Evolutionary conservation across 1,140 invertebrate genomes (phyloP).

Genomic region (Muscidifurax raptorellus): DNA sequence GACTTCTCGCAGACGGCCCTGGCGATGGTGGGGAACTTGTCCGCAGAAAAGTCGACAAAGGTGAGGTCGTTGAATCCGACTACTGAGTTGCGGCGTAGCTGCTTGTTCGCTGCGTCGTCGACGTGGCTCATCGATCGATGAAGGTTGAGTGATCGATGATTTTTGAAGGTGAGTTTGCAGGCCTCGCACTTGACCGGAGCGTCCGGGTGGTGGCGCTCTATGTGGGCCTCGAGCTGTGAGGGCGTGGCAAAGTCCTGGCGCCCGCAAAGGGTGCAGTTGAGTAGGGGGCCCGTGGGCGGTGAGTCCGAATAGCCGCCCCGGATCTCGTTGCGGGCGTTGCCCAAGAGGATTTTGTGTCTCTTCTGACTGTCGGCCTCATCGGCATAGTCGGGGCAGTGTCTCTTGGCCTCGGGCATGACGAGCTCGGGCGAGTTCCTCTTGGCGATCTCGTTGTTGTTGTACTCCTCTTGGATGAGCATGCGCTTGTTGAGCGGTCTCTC

Average conservation of each 20-base stretch:
- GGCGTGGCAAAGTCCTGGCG: constrained; percentile 79
- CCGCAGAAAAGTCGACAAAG: constrained; percentile 86
- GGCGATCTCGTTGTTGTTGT: constrained; percentile 70
- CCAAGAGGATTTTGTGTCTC: constrained; percentile 63
- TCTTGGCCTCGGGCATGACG: constrained; percentile 61
- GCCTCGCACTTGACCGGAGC: constrained; percentile 79
- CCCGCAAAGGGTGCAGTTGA: constrained; percentile 78
- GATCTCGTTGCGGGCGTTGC: constrained; percentile 53
- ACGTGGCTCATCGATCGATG: constrained; percentile 79
- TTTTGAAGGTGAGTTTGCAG: constrained; percentile 83
- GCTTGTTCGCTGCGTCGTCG: constrained; percentile 49
- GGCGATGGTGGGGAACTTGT: constrained; percentile 87
- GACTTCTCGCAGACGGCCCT: constrained; percentile 83
- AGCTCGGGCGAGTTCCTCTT: constrained; percentile 65
- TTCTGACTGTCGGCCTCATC: constrained; percentile 59
- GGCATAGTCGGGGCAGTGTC: constrained; percentile 58
- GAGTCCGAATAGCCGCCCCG: neutral
- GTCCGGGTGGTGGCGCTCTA: constrained; percentile 84
- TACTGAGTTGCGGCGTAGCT: constrained; percentile 66
- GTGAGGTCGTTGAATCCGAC: constrained; percentile 85
- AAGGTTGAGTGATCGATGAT: constrained; percentile 81
- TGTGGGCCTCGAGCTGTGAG: constrained; percentile 79
- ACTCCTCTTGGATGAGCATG: constrained; percentile 70
- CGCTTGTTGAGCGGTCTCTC: constrained; percentile 69
- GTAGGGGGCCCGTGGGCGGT: neutral